Conservation (phyloP, 2,113 vertebrate species). For the Rhea pennata region DNA sequence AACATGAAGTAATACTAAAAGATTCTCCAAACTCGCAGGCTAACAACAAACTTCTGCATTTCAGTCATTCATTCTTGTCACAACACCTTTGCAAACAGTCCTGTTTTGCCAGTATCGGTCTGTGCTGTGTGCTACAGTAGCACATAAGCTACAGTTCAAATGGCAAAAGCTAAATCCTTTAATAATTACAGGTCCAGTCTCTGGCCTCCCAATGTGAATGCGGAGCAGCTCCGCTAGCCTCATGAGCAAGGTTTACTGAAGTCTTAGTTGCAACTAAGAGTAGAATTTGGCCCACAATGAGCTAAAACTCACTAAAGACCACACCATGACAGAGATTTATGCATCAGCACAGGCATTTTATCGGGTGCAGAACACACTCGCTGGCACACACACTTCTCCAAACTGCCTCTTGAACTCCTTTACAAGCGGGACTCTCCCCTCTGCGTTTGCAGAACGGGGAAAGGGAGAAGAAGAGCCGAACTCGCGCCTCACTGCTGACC, state of each 20-base stretch:
- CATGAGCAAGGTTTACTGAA: background rate
- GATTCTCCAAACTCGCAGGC: background rate
- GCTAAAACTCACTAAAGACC: background rate
- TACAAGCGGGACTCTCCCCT: background rate
- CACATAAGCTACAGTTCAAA: background rate
- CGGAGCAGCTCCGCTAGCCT: background rate
- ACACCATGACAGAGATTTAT: background rate
- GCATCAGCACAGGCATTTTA: background rate
- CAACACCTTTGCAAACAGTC: background rate
- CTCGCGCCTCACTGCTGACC: background rate
- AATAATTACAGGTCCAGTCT: background rate
- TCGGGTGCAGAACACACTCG: background rate
- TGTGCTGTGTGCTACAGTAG: background rate
- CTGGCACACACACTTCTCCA: background rate
- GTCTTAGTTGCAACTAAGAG: background rate
- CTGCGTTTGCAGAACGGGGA: background rate
- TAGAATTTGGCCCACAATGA: background rate
- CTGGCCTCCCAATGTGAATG: background rate
- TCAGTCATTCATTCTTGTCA: background rate
- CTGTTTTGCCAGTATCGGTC: background rate
- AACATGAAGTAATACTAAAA: background rate
- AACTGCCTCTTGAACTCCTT: background rate
- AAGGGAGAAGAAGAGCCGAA: background rate
- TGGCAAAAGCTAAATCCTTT: background rate
- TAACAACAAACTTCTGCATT: background rate